Base-by-base conservation (phyloP, 1,140 invertebrate species). In the Euborellia annulipes region DNA sequence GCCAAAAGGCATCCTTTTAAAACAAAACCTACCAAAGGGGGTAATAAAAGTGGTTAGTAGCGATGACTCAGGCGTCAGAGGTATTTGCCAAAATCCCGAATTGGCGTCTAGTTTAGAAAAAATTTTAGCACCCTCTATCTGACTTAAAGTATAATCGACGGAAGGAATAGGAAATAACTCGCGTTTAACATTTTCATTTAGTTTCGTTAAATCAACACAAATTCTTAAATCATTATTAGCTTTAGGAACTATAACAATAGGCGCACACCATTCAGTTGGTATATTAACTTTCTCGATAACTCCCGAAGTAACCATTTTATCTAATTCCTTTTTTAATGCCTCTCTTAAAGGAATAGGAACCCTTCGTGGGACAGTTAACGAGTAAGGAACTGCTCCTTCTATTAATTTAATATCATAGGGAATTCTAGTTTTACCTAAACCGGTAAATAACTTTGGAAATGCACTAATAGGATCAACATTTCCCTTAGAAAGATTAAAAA, bases 241-340 rank as follows among this genome's bases (percentile, higher is more conserved):
- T 48, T 68, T 67, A 9, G 55, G 54, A 3, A 64, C 61, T 6
- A 56, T 44, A 4, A 68, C 55, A 19, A 67, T 56, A 3, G 63
- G 62, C n/a, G 58, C 50, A 16, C 57, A 60, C 62, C 64, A 69
- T 18, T 59, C 56, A 2, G 57, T 60, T 9, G 55, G 54, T 36
- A 53, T 48, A 18, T 55, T 52, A 16, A 60, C 59, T 27, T 44
- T 52, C 36, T 51, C 51, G 19, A 61, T 64, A 13, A 63, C 53
- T 11, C 50, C 47, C 23, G n/a, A n/a, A n/a, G n/a, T n/a, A n/a
- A n/a, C n/a, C n/a, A n/a, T n/a, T n/a, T n/a, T n/a, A n/a, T n/a
- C n/a, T n/a, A n/a, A n/a, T n/a, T n/a, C n/a, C n/a, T n/a, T n/a
- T n/a, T n/a, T n/a, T n/a, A n/a, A n/a, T n/a, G n/a, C n/a, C n/a